phyloP scores from a whole-genome alignment of 2,797 vertebrate species.

The Sparidentex hasta region DNA sequence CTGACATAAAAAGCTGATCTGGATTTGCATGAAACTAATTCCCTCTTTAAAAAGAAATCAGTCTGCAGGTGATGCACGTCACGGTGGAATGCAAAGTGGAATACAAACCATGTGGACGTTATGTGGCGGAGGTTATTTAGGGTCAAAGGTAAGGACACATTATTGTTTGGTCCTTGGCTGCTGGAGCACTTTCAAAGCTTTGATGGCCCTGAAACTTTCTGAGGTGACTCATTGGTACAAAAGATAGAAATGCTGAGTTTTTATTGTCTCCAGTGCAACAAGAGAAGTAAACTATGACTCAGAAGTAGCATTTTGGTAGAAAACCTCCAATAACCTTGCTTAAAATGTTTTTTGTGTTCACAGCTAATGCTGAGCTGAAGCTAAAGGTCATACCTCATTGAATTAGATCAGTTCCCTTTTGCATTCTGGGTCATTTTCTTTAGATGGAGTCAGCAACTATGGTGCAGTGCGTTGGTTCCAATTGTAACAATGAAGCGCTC shows the following conservation, averaged over 20 bases:
- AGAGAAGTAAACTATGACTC: not conserved
- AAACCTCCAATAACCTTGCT: not conserved
- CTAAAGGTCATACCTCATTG: not conserved
- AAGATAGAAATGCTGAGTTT: not conserved
- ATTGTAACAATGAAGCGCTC: not conserved
- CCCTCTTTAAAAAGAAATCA: constrained; percentile 12
- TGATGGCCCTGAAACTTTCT: not conserved
- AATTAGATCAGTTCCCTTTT: constrained; percentile 6
- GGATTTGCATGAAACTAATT: constrained; percentile 23
- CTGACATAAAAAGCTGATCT: constrained; percentile 44
- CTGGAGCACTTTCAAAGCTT: not conserved
- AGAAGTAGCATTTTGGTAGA: not conserved
- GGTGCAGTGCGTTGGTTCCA: not conserved
- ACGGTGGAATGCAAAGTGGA: not conserved
- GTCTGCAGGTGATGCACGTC: not conserved
- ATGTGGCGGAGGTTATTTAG: constrained; percentile 1
- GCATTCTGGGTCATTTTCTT: not conserved
- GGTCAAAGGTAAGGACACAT: not conserved
- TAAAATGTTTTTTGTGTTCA: not conserved
- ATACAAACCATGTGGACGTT: not conserved
- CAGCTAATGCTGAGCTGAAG: not conserved
- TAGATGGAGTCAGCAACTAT: not conserved
- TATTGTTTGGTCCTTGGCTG: not conserved
- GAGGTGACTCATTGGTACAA: not conserved
- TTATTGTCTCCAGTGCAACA: not conserved